phyloP scores from a whole-genome alignment of 35 echinoderm and acorn worm species.

The Diadema setosum region DNA sequence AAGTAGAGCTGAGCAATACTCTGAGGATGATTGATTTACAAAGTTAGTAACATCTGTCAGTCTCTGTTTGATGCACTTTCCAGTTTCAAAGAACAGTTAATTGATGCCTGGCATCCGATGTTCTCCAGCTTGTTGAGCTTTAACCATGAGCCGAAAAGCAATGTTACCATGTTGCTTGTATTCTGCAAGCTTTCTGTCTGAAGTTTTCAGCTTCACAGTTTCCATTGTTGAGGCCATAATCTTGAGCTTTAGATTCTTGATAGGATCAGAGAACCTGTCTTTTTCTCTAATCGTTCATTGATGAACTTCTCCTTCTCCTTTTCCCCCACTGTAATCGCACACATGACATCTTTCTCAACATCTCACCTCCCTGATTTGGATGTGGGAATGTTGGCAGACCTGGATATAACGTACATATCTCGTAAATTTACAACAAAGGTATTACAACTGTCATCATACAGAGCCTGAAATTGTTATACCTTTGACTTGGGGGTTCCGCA shows the following conservation, averaged over 20 bases:
- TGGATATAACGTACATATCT: too few species aligned
- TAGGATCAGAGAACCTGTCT: slow-evolving; percentile 57
- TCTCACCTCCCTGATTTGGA: too few species aligned
- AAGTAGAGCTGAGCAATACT: slow-evolving; percentile 12
- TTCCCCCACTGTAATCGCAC: slow-evolving; percentile 34
- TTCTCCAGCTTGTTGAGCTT: not conserved
- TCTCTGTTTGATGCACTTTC: not conserved
- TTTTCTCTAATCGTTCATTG: slow-evolving; percentile 10
- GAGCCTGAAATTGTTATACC: too few species aligned
- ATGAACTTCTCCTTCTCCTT: slow-evolving; percentile 53
- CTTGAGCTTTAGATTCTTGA: slow-evolving; percentile 58
- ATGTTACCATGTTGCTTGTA: slow-evolving; percentile 4
- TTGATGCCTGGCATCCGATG: not conserved
- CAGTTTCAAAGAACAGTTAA: slow-evolving; percentile 22
- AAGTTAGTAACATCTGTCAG: slow-evolving; percentile 23
- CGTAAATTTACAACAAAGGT: too few species aligned
- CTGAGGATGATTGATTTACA: not conserved
- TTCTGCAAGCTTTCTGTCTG: slow-evolving; percentile 21
- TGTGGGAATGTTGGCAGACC: too few species aligned
- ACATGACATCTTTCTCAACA: slow-evolving; percentile 30
- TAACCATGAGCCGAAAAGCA: slow-evolving; percentile 47
- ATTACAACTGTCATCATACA: too few species aligned
- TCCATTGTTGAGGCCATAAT: slow-evolving; percentile 32
- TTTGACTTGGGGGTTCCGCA: not conserved
- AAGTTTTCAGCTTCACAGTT: slow-evolving; percentile 38